A percentile compares a stretch with the other conserved stretches of the same genome.
phyloP scores from a whole-genome alignment of 2,113 vertebrate genomes.

The Gasterosteus nipponicus region DNA sequence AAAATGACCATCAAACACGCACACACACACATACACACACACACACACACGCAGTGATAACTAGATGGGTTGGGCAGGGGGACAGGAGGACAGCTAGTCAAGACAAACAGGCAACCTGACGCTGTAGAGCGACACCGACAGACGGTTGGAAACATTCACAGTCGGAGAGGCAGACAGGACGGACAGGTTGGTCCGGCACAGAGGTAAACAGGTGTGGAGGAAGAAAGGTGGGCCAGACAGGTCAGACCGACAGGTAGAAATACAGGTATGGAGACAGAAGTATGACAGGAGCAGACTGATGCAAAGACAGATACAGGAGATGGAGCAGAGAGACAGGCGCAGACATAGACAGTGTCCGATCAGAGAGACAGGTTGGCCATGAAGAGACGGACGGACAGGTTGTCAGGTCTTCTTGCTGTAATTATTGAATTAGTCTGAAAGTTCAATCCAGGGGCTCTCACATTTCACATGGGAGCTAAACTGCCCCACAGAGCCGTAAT shows the following conservation, averaged over 20 bases:
- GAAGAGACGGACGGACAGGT: slow-evolving; percentile 40
- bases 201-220: neutral
- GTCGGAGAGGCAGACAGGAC: neutral
- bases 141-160: neutral
- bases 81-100: neutral
- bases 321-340: neutral
- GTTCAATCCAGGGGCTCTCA: slow-evolving; percentile 90
- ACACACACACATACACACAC: slow-evolving; percentile 11
- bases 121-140: neutral
- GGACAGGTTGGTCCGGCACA: neutral
- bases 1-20: slow-evolving; percentile 39
- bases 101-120: neutral
- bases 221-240: neutral
- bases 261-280: neutral
- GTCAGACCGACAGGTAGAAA: neutral
- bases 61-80: neutral
- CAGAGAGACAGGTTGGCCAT: slow-evolving; percentile 12
- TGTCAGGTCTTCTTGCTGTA: slow-evolving; percentile 68
- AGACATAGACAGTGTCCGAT: neutral
- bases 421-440: slow-evolving; percentile 99
- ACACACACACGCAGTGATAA: neutral
- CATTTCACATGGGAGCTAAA: slow-evolving; percentile 91
- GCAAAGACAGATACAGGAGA: neutral
- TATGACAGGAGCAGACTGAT: neutral
- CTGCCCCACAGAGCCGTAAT: slow-evolving; percentile 77